Evolutionary conservation across 1,140 invertebrate genomes (phyloP), one percentile per base, ranked within the genome.

Genomic region (Cyclina sinensis): DNA sequence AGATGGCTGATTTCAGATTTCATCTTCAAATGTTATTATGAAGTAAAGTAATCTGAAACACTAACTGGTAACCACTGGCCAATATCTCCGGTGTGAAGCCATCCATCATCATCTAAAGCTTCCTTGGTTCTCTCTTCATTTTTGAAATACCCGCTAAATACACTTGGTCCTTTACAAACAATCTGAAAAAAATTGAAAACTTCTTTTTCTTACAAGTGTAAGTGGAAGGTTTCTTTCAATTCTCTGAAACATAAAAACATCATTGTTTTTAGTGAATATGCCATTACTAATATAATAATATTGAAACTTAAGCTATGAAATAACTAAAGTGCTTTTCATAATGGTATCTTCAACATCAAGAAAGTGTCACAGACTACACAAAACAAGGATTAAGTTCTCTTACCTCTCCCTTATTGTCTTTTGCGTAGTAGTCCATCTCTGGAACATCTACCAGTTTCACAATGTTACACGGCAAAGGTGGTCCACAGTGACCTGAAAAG

Each of bases 361-460:
- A 7, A 21, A 0, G 0, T 88, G 21, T 78, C 21, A 46, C 1
- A 81, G 24, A 1, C n/a, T 0, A 32, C 35, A 81, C 24, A 14
- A 43, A 39, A 21, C 0, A 48, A 83, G n/a, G 24, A 7, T n/a
- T 24, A 70, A n/a, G 9, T 24, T 39, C 11, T 27, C 3, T 21
- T 59, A 96, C 95, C 91, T 96, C 95, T 88, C 90, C 95, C 85
- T 93, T 92, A 37, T 92, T 89, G 54, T 95, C 91, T 9, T 84
- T 91, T 79, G 98, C 97, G 96, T 97, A 99, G 94, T 99, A 99
- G 94, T 99, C 98, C 98, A 99, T 99, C 95, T 99, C 99, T 88
- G 99, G 98, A 79, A 99, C 99, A 95, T 99, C 99, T 37, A 98
- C 97, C 89, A 99, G 96, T 97, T 99, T 99, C 68, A 99, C 96